Evolutionary conservation across 2,888 invertebrate species (phyloP).

Genomic region (Chironomus tentans): DNA sequence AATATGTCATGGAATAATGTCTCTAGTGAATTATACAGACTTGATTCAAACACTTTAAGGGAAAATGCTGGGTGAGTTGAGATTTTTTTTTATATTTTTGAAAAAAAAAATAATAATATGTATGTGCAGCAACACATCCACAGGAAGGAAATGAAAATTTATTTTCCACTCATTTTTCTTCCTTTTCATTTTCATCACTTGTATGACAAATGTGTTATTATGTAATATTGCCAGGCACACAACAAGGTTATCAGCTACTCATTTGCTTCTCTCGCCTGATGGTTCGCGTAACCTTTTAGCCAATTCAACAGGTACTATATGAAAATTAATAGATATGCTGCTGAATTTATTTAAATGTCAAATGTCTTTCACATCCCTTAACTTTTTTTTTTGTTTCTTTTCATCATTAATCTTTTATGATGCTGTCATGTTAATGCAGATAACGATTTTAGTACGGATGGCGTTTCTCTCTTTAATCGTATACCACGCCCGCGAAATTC

Average conservation of each 20-base stretch:
- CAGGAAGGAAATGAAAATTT: not conserved
- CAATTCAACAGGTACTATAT: constrained; percentile 49
- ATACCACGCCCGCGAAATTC: constrained; percentile 24
- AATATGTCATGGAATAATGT: constrained; percentile 25
- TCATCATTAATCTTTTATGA: not conserved
- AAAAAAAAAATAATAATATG: not conserved
- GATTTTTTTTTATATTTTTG: no score
- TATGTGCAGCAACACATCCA: not conserved
- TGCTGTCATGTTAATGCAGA: not conserved
- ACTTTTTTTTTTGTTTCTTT: not conserved
- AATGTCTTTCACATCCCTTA: not conserved
- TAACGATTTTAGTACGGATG: constrained; percentile 16
- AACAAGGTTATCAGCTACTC: constrained; percentile 67
- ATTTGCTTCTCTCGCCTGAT: constrained; percentile 72
- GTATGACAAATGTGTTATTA: constrained; percentile 14
- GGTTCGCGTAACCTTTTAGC: constrained; percentile 69
- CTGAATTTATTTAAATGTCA: not conserved
- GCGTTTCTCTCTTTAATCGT: constrained; percentile 16
- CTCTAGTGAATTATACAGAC: constrained; percentile 15
- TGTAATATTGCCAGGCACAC: constrained; percentile 7
- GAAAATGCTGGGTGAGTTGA: constrained; percentile 19
- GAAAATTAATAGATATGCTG: no score
- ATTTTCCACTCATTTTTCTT: not conserved
- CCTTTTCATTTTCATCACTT: not conserved
- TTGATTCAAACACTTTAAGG: constrained; percentile 10